These are phyloP conservation scores for Bucco capensis DNA, from an alignment of 2,113 vertebrate species.

Conservation along the genomic window DNA sequence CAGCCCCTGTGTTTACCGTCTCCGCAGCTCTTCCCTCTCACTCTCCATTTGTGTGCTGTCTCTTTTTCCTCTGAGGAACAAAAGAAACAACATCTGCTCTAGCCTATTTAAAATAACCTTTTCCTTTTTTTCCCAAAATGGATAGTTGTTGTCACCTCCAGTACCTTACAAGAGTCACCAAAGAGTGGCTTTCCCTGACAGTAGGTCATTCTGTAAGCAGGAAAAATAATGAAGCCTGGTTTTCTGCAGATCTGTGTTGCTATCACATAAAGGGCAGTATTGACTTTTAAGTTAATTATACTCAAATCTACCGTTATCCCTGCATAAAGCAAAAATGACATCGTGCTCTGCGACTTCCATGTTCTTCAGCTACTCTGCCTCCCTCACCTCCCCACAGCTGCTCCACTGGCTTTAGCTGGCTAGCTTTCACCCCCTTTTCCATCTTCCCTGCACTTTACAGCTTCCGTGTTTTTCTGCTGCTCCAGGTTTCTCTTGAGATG, in stretches of 20 bases:
- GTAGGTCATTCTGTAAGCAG: neutral
- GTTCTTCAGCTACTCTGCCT: neutral
- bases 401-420: neutral
- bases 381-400: neutral
- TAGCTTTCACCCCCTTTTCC: neutral
- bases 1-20: neutral
- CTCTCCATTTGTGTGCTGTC: neutral
- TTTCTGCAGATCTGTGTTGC: conserved; percentile 34
- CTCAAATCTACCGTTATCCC: conserved; percentile 23
- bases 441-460: neutral
- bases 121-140: conserved; percentile 17
- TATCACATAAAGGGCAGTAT: conserved; percentile 43
- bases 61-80: neutral
- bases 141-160: conserved; percentile 8
- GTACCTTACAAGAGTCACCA: neutral
- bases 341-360: neutral
- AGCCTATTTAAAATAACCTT: conserved; percentile 52
- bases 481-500: neutral
- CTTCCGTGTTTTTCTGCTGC: neutral
- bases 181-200: neutral
- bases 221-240: conserved; percentile 46
- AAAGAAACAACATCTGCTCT: conserved; percentile 13
- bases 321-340: conserved; percentile 6
- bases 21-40: neutral
- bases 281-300: conserved; percentile 56